phyloP scores from a whole-genome alignment of 2,113 vertebrate genomes.

The Oriolus oriolus region DNA sequence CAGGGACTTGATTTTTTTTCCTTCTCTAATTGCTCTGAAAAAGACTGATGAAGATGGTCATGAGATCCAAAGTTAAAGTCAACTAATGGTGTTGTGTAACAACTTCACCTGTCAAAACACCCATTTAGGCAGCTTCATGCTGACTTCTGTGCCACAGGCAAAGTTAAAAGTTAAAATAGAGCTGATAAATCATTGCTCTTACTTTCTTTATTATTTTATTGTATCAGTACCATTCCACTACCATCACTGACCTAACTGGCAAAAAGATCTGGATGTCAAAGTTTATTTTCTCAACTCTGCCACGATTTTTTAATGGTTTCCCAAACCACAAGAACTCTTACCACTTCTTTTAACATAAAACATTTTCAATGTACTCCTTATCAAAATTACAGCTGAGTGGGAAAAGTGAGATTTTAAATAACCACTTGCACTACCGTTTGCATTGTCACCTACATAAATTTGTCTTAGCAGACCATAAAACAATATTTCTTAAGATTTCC shows the following conservation, averaged over 20 bases:
- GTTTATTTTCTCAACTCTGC: not conserved
- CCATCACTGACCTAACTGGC: not conserved
- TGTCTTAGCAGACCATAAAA: not conserved
- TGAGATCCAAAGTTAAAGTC: not conserved
- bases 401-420: not conserved
- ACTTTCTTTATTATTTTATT: not conserved
- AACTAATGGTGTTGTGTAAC: not conserved
- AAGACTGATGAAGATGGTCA: not conserved
- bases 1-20: not conserved
- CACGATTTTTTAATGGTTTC: not conserved
- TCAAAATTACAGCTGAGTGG: not conserved
- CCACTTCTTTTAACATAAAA: not conserved
- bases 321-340: not conserved
- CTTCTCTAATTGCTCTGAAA: not conserved
- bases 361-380: not conserved
- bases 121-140: not conserved
- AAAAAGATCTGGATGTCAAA: not conserved
- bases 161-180: not conserved
- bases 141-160: not conserved
- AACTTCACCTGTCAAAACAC: not conserved
- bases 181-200: not conserved
- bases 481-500: not conserved
- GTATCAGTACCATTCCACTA: not conserved
- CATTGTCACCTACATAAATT: not conserved
- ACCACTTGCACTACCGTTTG: not conserved